Conservation (phyloP, 2,113 vertebrate species). For the Malurus elegans region DNA sequence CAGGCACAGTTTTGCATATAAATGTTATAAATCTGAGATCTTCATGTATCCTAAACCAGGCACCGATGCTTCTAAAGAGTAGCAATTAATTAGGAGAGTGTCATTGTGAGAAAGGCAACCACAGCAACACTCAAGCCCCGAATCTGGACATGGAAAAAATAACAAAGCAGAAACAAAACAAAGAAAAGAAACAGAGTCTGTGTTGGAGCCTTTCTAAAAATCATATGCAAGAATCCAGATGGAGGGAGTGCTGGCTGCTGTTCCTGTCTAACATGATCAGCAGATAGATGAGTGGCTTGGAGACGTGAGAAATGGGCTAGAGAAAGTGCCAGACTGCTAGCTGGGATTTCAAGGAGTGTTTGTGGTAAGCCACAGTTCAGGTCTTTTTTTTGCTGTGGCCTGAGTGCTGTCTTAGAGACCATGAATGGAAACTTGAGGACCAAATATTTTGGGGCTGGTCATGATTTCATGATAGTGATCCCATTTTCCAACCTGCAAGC, state of each 20-base stretch:
- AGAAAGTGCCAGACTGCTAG: constrained; percentile 32
- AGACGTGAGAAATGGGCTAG: background rate
- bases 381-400: background rate
- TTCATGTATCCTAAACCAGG: background rate
- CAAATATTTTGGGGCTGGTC: constrained; percentile 32
- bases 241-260: constrained; percentile 26
- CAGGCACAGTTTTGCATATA: background rate
- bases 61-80: background rate
- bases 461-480: constrained; percentile 4
- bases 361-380: constrained; percentile 43
- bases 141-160: constrained; percentile 38
- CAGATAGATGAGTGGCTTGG: constrained; percentile 60
- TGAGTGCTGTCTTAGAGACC: constrained; percentile 27
- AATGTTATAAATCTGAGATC: background rate
- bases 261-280: constrained; percentile 34
- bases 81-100: constrained; percentile 7
- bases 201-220: constrained; percentile 62
- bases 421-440: constrained; percentile 58
- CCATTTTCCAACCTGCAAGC: constrained; percentile 46
- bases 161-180: constrained; percentile 44
- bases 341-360: constrained; percentile 52
- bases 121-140: background rate
- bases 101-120: constrained; percentile 17
- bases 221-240: constrained; percentile 46
- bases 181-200: constrained; percentile 18